Conservation (phyloP, 1,140 invertebrate genomes). For the Episyrphus balteatus region DNA sequence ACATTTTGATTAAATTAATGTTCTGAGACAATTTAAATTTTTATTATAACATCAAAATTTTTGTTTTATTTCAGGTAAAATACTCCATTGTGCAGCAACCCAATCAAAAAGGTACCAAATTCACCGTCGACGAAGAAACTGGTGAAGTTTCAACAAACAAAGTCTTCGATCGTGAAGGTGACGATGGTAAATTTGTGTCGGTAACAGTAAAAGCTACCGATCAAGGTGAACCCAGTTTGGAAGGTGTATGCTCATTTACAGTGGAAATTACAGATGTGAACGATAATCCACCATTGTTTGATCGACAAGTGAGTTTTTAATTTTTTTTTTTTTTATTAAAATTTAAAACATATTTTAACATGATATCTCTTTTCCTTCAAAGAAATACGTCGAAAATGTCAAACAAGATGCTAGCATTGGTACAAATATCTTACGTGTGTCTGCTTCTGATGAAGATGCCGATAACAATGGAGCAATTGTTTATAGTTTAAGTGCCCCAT, state of each 20-base stretch:
- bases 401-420: slow-evolving; percentile 94
- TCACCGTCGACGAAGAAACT: slow-evolving; percentile 88
- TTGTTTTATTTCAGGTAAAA: slow-evolving; percentile 45
- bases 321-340: neutral
- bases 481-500: slow-evolving; percentile 78
- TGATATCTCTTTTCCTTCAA: slow-evolving; percentile 17
- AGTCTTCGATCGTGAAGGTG: slow-evolving; percentile 89
- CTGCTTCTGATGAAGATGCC: slow-evolving; percentile 89
- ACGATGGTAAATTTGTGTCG: slow-evolving; percentile 91
- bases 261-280: slow-evolving; percentile 94
- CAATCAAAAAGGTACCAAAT: slow-evolving; percentile 92
- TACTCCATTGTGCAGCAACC: slow-evolving; percentile 94
- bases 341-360: neutral
- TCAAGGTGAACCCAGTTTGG: slow-evolving; percentile 87
- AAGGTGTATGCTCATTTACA: slow-evolving; percentile 91
- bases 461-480: slow-evolving; percentile 92
- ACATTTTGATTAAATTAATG: too few species aligned
- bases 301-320: slow-evolving; percentile 63
- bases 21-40: too few species aligned
- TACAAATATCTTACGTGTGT: slow-evolving; percentile 85
- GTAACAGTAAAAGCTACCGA: slow-evolving; percentile 93
- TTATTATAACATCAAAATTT: too few species aligned
- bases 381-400: slow-evolving; percentile 95
- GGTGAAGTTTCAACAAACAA: slow-evolving; percentile 90
- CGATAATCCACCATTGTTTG: slow-evolving; percentile 87